A percentile compares a stretch with the other conserved stretches of the same genome.
These are phyloP conservation scores for Hirtodrosophila confusa DNA, from an alignment of 2,888 invertebrate genomes.

Conservation along the genomic window DNA sequence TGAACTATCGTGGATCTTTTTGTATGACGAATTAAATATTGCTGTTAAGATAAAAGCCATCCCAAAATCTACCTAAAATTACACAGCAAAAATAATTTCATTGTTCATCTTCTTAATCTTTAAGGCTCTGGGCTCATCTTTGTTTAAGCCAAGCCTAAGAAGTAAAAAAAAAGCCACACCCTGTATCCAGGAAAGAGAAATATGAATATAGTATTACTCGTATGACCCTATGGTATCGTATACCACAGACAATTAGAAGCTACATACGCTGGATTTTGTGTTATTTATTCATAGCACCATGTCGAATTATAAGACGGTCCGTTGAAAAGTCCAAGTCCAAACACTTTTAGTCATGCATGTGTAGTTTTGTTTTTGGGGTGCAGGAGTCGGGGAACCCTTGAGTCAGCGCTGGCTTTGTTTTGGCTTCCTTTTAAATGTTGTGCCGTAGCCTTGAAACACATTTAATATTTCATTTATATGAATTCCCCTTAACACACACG, in stretches of 20 bases:
- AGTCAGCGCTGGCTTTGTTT: constrained; percentile 56
- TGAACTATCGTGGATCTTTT: too few species aligned
- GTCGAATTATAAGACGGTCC: constrained; percentile 20
- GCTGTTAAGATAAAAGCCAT: too few species aligned
- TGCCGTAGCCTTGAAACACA: constrained; percentile 69
- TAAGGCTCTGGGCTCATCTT: too few species aligned
- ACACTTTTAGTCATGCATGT: constrained; percentile 18
- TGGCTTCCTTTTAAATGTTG: constrained; percentile 47
- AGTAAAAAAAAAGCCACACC: too few species aligned
- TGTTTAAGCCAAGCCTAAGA: too few species aligned
- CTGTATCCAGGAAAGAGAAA: too few species aligned
- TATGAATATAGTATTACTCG: too few species aligned
- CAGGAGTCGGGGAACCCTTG: constrained; percentile 20
- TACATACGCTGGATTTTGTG: constrained; percentile 17
- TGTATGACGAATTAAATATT: too few species aligned
- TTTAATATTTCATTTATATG: constrained; percentile 54
- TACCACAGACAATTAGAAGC: constrained; percentile 26
- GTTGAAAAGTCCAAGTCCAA: constrained; percentile 29
- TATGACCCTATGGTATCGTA: constrained; percentile 20
- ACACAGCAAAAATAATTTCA: too few species aligned
- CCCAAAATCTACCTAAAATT: too few species aligned
- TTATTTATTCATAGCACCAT: constrained; percentile 43
- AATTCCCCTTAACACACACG: constrained; percentile 42
- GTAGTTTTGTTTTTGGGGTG: neutral
- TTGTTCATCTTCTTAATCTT: too few species aligned